Conservation (phyloP, 2,113 vertebrate genomes). For the Halcyon malimbica region DNA sequence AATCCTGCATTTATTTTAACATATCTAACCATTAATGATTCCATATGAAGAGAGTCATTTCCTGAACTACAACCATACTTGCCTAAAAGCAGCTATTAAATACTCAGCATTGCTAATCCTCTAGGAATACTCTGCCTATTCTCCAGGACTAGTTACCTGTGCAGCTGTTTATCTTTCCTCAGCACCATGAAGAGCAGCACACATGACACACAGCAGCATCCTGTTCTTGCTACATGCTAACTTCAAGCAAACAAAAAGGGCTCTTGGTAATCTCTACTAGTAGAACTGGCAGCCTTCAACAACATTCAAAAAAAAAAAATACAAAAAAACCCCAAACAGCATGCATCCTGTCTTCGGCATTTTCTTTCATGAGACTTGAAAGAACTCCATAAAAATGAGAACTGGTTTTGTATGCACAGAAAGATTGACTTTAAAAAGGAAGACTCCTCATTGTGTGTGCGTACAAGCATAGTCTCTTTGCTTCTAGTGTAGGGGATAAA, state of each 20-base stretch:
- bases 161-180: background rate
- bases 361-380: background rate
- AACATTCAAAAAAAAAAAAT: background rate
- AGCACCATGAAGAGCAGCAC: background rate
- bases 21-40: background rate
- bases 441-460: fast-evolving
- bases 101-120: background rate
- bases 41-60: background rate
- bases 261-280: background rate
- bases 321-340: no score
- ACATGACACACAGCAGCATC: fast-evolving
- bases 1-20: background rate
- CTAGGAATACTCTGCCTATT: background rate
- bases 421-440: background rate
- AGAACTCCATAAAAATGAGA: background rate
- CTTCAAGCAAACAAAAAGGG: background rate
- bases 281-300: background rate
- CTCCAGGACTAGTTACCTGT: background rate
- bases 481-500: background rate
- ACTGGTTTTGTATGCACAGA: background rate
- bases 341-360: background rate
- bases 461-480: background rate
- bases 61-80: background rate
- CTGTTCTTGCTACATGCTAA: background rate
- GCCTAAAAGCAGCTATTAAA: background rate